phyloP scores from a whole-genome alignment of 2,888 invertebrate genomes.

The Erebia palarica region DNA sequence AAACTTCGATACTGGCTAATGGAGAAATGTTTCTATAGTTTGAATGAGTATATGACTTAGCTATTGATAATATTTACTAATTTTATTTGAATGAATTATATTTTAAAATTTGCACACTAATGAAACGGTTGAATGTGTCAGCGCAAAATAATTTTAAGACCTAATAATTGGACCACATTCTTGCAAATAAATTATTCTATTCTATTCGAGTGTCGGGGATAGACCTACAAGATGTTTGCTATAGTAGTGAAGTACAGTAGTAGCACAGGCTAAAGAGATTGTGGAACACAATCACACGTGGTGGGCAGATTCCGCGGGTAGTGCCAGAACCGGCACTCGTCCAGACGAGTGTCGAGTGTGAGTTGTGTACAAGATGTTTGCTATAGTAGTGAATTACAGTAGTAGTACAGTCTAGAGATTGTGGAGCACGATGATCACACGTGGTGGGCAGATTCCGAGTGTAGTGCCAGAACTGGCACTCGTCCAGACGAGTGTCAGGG shows the following conservation, averaged over 20 bases:
- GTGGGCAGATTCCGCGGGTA: conserved; percentile 95
- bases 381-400: too few species aligned
- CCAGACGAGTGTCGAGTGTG: conserved; percentile 94
- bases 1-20: too few species aligned
- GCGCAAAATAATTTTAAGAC: too few species aligned
- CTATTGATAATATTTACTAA: too few species aligned
- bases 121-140: too few species aligned
- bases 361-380: conserved; percentile 51
- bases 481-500: conserved; percentile 93
- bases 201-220: conserved; percentile 96
- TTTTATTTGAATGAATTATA: too few species aligned
- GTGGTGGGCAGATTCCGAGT: conserved; percentile 93
- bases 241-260: too few species aligned
- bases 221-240: conserved; percentile 60
- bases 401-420: conserved; percentile 70
- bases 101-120: too few species aligned
- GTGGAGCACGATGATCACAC: conserved; percentile 97
- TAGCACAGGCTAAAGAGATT: conserved; percentile 70
- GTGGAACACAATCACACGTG: conserved; percentile 97
- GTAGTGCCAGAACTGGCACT: conserved; percentile 98
- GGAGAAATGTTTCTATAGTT: too few species aligned
- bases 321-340: conserved; percentile 98
- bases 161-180: too few species aligned
- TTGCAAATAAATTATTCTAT: too few species aligned
- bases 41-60: too few species aligned